Base-by-base conservation (phyloP, 1,140 invertebrate genomes). In the Phymorhynchus buccinoides region DNA sequence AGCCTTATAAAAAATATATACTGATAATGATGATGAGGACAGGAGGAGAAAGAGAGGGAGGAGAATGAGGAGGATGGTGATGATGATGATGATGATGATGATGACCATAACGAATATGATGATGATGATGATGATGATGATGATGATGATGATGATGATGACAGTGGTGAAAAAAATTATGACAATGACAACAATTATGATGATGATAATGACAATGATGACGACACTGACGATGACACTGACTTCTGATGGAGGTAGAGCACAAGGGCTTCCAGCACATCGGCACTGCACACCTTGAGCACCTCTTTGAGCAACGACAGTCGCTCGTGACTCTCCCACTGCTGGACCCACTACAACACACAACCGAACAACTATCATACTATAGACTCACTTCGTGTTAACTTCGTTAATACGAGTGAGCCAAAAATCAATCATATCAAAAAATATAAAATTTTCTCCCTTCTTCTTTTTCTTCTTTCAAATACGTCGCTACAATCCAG, bases 301-400 rank as follows among this genome's bases (percentile, higher is more conserved):
- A 92, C 79, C 68, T 90, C 90, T 41, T 89, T 90, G 18, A 92
- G 75, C 35, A 92, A 79, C 7, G 85, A 88, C 22, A 92, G 87
- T 78, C 89, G 88, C 79, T 92, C 91, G 89, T 88, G 89, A 22
- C 89, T 89, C 81, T 92, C 88, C 91, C 90, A 92, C 44, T 89
- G 68, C 14, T 84, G 77, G 79, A 91, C 82, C 91, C 91, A 92
- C 91, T 92, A 84, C 16, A 88, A 80, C 32, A 77, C 16, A 86
- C 77, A 68, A 83, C 44, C 75, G 52, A 83, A 68, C n/a, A n/a
- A n/a, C n/a, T n/a, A n/a, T n/a, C n/a, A n/a, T n/a, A n/a, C n/a
- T n/a, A n/a, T n/a, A n/a, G n/a, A n/a, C n/a, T n/a, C n/a, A n/a
- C n/a, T n/a, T n/a, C n/a, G n/a, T n/a, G n/a, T n/a, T n/a, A n/a